Conservation (phyloP, 2,113 vertebrate genomes). For the Pogona vitticeps region DNA sequence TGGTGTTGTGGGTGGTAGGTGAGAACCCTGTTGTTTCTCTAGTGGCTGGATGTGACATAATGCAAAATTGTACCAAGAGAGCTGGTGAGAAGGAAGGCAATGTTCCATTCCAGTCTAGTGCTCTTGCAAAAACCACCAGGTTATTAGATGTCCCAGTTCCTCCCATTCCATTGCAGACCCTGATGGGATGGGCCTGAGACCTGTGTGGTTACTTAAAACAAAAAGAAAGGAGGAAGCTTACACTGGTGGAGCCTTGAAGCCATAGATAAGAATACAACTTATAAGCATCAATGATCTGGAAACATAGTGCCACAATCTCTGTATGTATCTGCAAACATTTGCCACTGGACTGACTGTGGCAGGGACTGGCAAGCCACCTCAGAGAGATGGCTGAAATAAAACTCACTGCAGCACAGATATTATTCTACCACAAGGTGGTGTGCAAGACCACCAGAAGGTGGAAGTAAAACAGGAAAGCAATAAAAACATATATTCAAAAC, state of each 20-base stretch:
- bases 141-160: too few species aligned
- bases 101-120: neutral
- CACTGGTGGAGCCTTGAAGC: neutral
- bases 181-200: neutral
- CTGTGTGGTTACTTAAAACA: neutral
- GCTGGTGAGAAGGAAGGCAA: neutral
- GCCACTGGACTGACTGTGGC: too few species aligned
- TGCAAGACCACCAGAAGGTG: neutral
- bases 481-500: neutral
- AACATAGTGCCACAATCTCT: neutral
- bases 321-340: neutral
- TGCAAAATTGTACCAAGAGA: neutral
- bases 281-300: neutral
- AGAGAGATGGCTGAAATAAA: neutral
- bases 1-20: neutral
- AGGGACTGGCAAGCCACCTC: neutral
- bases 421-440: constrained; percentile 12
- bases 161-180: neutral
- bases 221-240: neutral
- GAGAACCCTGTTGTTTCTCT: neutral
- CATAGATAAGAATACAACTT: too few species aligned
- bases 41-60: too few species aligned
- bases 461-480: neutral
- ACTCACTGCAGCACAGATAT: neutral
- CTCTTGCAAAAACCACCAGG: neutral